Evolutionary conservation across 2,797 vertebrate genomes (phyloP).

Genomic region (Pteropus rufus): DNA sequence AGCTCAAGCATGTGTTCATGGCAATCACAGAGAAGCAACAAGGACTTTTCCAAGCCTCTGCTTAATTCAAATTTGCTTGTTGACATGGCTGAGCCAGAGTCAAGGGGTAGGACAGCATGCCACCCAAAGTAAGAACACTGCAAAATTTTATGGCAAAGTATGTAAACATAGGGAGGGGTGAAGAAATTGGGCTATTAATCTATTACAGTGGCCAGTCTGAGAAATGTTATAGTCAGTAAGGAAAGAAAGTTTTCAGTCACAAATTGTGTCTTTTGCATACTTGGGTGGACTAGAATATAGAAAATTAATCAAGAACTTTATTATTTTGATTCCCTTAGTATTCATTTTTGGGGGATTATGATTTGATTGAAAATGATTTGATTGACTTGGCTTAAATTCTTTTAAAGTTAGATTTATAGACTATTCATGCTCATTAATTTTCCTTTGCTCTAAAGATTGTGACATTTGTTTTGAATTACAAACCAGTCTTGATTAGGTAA

Average conservation of each 20-base stretch:
- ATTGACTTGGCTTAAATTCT: neutral
- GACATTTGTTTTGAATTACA: slow-evolving; percentile 72
- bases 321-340: slow-evolving; percentile 16
- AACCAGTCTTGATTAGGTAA: slow-evolving; percentile 62
- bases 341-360: neutral
- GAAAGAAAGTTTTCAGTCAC: neutral
- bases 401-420: slow-evolving; percentile 41
- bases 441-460: slow-evolving; percentile 44
- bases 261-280: neutral
- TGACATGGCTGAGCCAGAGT: neutral
- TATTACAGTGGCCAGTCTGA: neutral
- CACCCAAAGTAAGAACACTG: neutral
- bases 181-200: neutral
- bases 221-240: neutral
- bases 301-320: neutral
- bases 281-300: neutral
- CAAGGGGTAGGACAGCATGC: neutral
- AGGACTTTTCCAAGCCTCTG: neutral
- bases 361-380: slow-evolving; percentile 23
- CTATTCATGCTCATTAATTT: slow-evolving; percentile 50
- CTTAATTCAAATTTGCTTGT: neutral
- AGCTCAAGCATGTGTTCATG: neutral
- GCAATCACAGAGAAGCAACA: neutral
- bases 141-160: neutral
- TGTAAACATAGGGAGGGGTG: neutral